Evolutionary conservation across 2,888 invertebrate genomes (phyloP).

Genomic region (Melikaiella ostensackeni): DNA sequence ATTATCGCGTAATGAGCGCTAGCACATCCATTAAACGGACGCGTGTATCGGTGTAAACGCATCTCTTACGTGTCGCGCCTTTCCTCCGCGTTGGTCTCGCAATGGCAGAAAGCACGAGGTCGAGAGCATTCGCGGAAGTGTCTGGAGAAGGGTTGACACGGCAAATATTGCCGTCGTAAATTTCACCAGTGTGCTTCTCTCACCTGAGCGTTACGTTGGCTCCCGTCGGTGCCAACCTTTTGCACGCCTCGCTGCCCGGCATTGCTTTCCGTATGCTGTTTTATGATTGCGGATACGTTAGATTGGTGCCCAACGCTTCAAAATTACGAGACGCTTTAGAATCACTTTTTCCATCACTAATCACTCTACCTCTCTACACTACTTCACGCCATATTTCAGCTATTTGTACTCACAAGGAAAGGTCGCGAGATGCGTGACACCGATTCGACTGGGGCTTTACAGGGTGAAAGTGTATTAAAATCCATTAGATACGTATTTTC

Average conservation of each 20-base stretch:
- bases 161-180: slow-evolving; percentile 52
- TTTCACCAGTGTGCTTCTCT: slow-evolving; percentile 44
- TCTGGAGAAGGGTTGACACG: slow-evolving; percentile 47
- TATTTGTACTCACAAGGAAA: too few species aligned
- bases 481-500: too few species aligned
- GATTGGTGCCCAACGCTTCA: not conserved
- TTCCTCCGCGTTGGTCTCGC: slow-evolving; percentile 11
- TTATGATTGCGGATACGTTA: slow-evolving; percentile 25
- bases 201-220: slow-evolving; percentile 32
- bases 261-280: slow-evolving; percentile 22
- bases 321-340: not conserved
- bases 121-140: slow-evolving; percentile 48
- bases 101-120: slow-evolving; percentile 42
- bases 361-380: too few species aligned
- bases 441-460: too few species aligned
- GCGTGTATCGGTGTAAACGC: slow-evolving; percentile 35
- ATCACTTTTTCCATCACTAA: not conserved
- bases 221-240: slow-evolving; percentile 16
- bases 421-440: too few species aligned
- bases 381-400: too few species aligned
- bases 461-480: too few species aligned
- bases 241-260: slow-evolving; percentile 16
- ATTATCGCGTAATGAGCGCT: slow-evolving; percentile 34
- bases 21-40: slow-evolving; percentile 38
- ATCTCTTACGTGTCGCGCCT: slow-evolving; percentile 33